Evolutionary conservation across 1,140 invertebrate species (phyloP), one percentile per base, ranked within the genome.

Genomic region (Teleopsis dalmanni): DNA sequence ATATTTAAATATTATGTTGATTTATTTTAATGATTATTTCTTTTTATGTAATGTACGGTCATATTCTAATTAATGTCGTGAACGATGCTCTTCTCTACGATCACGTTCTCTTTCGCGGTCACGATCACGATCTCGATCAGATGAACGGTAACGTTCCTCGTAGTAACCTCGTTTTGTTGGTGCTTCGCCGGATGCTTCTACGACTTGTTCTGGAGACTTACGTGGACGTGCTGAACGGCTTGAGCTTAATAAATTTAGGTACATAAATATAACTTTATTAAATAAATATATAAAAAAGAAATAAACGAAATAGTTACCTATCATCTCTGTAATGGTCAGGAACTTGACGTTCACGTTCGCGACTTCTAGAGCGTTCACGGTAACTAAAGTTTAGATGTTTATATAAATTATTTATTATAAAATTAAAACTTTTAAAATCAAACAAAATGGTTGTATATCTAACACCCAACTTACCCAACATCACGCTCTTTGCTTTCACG

Each of bases 101-200:
- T 84, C 81, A 18, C 81, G 69, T 53, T 79, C 78, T 23, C 75
- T 75, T 53, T 83, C 80, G 36, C 78, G 73, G 55, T 85, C 82
- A 13, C 81, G 73, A 57, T 81, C 80, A 10, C 78, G 74, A 54
- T 83, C 80, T 34, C 77, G 74, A 55, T 84, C 78, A 48, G 81
- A 76, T 61, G 86, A 84, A 58, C 84, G 78, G 74, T 88, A 87
- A 52, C 86, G 76, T 70, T 87, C 85, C 56, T 88, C 85, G 75
- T 89, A 88, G 76, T 88, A 89, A 53, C 84, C 79, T 72, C 81
- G 72, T 72, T 75, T 66, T 11, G 65, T 68, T 23, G 71, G 64
- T 62, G 70, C 65, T 72, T 79, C 65, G 59, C 72, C 62, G 67
- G 74, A 68, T 75, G 76, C 59, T 26, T 61, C 72, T 10, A 71